Conservation (phyloP, 2,888 invertebrate genomes). For the Lutraria lutraria region DNA sequence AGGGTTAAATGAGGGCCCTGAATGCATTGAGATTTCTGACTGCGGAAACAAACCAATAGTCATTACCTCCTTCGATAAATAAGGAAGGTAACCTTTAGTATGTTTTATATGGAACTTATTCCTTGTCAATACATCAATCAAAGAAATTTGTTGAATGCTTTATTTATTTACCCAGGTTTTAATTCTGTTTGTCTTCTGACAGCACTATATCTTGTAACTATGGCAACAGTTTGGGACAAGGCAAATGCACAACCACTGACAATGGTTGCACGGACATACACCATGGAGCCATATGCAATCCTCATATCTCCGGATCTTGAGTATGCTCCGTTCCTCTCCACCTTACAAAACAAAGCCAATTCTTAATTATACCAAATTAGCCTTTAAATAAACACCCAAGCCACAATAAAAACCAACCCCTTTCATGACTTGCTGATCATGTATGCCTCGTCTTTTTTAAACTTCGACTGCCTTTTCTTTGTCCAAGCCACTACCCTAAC, state of each 20-base stretch:
- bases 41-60: too few species aligned
- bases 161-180: constrained; percentile 74
- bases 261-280: constrained; percentile 95
- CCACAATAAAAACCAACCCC: too few species aligned
- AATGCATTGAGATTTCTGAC: too few species aligned
- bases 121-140: neutral
- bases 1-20: too few species aligned
- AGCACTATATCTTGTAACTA: constrained; percentile 87
- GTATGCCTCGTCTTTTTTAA: too few species aligned
- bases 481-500: too few species aligned
- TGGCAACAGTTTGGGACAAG: constrained; percentile 65
- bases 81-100: too few species aligned
- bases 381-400: too few species aligned
- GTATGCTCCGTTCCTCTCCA: constrained; percentile 82
- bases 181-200: constrained; percentile 94
- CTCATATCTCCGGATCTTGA: constrained; percentile 70
- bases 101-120: too few species aligned
- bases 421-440: too few species aligned
- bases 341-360: constrained; percentile 57
- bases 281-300: constrained; percentile 87
- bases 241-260: constrained; percentile 90
- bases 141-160: neutral
- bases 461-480: too few species aligned
- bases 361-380: neutral
- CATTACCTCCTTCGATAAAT: too few species aligned